Conservation (phyloP, 2,797 vertebrate genomes). For the Sitta carolinensis region DNA sequence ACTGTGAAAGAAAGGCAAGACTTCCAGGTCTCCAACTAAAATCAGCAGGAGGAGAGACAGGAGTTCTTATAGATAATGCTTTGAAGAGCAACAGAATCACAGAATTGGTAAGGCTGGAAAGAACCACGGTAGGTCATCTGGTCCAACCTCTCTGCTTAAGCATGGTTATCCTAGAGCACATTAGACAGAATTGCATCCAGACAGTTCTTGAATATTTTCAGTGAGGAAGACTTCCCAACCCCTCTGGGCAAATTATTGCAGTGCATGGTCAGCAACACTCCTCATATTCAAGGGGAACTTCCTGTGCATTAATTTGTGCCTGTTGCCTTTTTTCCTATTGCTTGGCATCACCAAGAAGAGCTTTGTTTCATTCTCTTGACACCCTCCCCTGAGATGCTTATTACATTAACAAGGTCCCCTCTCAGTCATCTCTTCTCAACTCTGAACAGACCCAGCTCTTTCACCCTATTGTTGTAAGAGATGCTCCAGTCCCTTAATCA, state of each 20-base stretch:
- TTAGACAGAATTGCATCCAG: background rate
- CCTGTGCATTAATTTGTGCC: background rate
- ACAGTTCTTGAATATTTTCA: background rate
- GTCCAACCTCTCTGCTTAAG: background rate
- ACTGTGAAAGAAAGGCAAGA: background rate
- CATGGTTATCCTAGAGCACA: background rate
- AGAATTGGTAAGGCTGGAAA: background rate
- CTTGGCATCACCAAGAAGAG: background rate
- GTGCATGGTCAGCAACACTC: background rate
- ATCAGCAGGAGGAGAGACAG: background rate
- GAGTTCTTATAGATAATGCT: background rate
- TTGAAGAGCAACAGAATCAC: background rate
- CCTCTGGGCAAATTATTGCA: background rate
- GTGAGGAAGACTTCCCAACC: background rate
- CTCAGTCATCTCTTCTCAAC: background rate
- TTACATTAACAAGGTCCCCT: background rate
- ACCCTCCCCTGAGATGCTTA: background rate
- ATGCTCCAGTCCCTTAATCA: background rate
- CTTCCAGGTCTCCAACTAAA: background rate
- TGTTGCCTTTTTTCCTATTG: background rate
- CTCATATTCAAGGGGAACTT: background rate
- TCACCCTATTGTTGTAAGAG: background rate
- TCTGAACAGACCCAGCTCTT: background rate
- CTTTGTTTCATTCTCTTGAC: background rate
- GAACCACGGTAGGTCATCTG: background rate